Evolutionary conservation across 2,113 vertebrate species (phyloP).

Genomic region (Phalacrocorax aristotelis): DNA sequence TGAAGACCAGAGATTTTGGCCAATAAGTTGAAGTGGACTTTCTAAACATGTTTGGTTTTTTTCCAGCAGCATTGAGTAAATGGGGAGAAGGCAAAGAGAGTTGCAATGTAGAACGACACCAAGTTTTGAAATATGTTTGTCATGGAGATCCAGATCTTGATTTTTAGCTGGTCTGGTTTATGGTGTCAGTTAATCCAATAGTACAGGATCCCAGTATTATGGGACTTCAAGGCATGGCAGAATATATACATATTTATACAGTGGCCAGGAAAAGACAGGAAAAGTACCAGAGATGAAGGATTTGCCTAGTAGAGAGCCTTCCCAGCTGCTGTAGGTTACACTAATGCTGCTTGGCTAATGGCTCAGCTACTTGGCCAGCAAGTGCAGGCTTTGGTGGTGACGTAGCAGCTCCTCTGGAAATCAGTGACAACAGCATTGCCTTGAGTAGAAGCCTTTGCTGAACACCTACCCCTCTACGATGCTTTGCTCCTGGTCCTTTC

Average conservation of each 20-base stretch:
- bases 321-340: not conserved
- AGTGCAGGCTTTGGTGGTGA: not conserved
- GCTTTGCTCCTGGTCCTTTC: not conserved
- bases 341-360: not conserved
- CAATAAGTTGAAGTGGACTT: not conserved
- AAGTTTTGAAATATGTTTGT: not conserved
- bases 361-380: not conserved
- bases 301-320: not conserved
- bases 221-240: not conserved
- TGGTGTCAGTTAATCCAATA: not conserved
- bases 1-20: not conserved
- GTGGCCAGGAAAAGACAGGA: not conserved
- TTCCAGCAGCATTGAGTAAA: not conserved
- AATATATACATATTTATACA: not conserved
- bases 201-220: not conserved
- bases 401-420: not conserved
- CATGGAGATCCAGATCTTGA: not conserved
- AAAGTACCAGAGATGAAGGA: not conserved
- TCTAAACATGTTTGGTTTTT: not conserved
- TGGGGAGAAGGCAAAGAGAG: not conserved
- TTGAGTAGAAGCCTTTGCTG: not conserved
- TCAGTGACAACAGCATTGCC: not conserved
- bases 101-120: not conserved
- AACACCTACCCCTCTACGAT: rapidly evolving
- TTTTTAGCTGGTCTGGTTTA: not conserved